phyloP scores from a whole-genome alignment of 2,888 invertebrate species.

The Diplazon laetatorius region DNA sequence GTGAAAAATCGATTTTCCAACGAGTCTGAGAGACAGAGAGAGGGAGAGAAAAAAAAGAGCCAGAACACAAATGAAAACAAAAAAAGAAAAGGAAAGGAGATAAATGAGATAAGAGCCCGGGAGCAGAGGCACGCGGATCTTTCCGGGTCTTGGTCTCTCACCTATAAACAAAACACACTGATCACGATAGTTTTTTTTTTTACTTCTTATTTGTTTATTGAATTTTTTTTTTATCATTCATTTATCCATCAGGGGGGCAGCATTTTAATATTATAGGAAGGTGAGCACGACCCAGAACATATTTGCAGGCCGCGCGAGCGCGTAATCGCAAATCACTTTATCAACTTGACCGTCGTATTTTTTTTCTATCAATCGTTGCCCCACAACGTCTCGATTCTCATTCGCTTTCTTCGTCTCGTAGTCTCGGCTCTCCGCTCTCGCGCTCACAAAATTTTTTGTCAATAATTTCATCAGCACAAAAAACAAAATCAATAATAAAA shows the following conservation, averaged over 20 bases:
- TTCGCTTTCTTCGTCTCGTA: slow-evolving; percentile 27
- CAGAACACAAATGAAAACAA: not conserved
- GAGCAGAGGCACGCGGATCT: slow-evolving; percentile 16
- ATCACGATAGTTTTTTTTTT: slow-evolving; percentile 54
- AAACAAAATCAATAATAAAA: slow-evolving; percentile 49
- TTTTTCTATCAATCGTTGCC: slow-evolving; percentile 56
- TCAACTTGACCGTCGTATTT: slow-evolving; percentile 20
- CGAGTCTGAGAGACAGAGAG: slow-evolving; percentile 12
- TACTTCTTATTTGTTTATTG: slow-evolving; percentile 66
- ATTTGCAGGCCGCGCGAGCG: slow-evolving; percentile 60
- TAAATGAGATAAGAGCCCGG: slow-evolving; percentile 30
- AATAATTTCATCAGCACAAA: slow-evolving; percentile 53
- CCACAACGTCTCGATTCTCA: slow-evolving; percentile 43
- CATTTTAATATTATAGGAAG: slow-evolving; percentile 69
- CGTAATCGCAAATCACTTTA: slow-evolving; percentile 56
- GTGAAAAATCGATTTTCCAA: slow-evolving; percentile 21
- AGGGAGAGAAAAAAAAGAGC: slow-evolving; percentile 8
- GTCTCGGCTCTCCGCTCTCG: slow-evolving; percentile 24
- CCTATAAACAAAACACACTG: slow-evolving; percentile 51
- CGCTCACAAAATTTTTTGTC: slow-evolving; percentile 44
- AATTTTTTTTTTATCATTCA: slow-evolving; percentile 63
- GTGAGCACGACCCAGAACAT: slow-evolving; percentile 66
- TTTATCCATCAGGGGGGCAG: slow-evolving; percentile 70
- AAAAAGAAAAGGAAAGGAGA: slow-evolving; percentile 53
- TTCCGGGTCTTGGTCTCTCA: slow-evolving; percentile 15